A percentile compares a stretch with the other conserved stretches of the same genome.
Evolutionary conservation across 2,797 vertebrate genomes (phyloP).

Genomic region (Helicolenus hilgendorfi): DNA sequence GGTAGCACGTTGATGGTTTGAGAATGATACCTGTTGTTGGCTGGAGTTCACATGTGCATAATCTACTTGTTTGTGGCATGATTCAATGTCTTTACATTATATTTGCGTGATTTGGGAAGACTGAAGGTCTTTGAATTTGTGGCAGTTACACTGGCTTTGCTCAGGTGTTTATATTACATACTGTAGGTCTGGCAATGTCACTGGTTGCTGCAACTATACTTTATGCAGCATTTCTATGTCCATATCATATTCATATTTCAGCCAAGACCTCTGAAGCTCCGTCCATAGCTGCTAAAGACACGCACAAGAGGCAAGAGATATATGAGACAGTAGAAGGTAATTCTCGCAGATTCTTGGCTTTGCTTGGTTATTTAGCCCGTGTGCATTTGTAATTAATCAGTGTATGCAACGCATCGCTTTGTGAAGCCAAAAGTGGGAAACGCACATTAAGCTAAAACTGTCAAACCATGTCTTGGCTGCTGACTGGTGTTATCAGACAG

Average conservation of each 20-base stretch:
- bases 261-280: slow-evolving; percentile 35
- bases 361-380: not conserved
- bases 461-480: not conserved
- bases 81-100: not conserved
- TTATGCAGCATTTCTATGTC: not conserved
- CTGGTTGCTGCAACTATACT: not conserved
- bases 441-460: not conserved
- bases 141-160: not conserved
- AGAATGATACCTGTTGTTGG: not conserved
- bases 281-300: slow-evolving; percentile 33
- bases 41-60: not conserved
- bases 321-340: slow-evolving; percentile 74
- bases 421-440: not conserved
- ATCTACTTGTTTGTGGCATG: not conserved
- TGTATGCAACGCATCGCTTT: not conserved
- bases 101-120: not conserved
- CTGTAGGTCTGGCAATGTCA: not conserved
- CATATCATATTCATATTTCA: slow-evolving; percentile 60
- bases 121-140: not conserved
- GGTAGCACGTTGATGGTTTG: not conserved
- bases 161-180: not conserved
- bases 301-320: slow-evolving; percentile 56
- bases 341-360: not conserved
- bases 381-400: not conserved
- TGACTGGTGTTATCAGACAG: not conserved